Conservation (phyloP, 2,113 vertebrate genomes). For the Gymnobelideus leadbeateri region DNA sequence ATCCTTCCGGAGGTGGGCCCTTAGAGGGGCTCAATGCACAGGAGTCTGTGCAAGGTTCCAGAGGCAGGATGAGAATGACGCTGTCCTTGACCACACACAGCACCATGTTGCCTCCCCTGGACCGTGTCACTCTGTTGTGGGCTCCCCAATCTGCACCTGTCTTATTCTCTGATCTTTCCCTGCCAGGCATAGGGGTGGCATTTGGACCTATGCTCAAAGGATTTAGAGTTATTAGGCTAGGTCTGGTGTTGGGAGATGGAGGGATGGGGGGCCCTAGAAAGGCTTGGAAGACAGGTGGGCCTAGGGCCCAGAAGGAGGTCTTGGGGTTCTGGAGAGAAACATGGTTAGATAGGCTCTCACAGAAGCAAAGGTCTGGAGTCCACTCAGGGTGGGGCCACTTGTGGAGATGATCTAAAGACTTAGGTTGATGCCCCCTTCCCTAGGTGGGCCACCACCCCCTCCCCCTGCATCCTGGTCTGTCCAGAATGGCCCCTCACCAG, state of each 20-base stretch:
- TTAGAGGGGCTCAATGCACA: background rate
- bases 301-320: background rate
- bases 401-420: background rate
- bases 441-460: conserved; percentile 47
- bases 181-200: no score
- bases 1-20: no score
- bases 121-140: no score
- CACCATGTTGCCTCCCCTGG: background rate
- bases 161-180: background rate
- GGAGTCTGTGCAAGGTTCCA: background rate
- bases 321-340: background rate
- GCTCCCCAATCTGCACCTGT: no score
- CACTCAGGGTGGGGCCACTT: background rate
- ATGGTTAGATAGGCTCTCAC: background rate
- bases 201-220: background rate
- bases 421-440: conserved; percentile 21
- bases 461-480: conserved; percentile 64
- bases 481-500: conserved; percentile 90
- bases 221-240: background rate
- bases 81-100: background rate
- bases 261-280: background rate
- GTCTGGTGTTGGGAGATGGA: background rate
- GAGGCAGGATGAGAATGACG: background rate
- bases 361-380: background rate
- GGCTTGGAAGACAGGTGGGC: background rate